phyloP scores from a whole-genome alignment of 1,140 invertebrate genomes.

The Sycobia sp. region DNA sequence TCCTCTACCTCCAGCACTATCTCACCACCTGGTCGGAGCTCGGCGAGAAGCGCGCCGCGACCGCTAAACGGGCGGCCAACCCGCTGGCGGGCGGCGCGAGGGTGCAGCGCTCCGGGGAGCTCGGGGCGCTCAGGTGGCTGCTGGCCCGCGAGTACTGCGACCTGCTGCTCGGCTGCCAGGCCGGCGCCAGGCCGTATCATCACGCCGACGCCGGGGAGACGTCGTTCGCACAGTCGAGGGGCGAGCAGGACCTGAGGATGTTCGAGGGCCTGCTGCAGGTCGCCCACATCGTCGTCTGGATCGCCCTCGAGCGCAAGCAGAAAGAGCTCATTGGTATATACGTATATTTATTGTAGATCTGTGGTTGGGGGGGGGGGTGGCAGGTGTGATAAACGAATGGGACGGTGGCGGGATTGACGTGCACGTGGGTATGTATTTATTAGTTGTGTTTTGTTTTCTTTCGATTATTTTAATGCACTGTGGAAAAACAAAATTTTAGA shows the following conservation, averaged over 20 bases:
- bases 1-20: slow-evolving; percentile 69
- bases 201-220: slow-evolving; percentile 64
- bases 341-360: too few species aligned
- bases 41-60: slow-evolving; percentile 60
- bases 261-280: slow-evolving; percentile 66
- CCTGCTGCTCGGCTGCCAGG: slow-evolving; percentile 62
- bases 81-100: slow-evolving; percentile 64
- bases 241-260: slow-evolving; percentile 66
- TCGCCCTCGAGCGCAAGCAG: slow-evolving; percentile 65
- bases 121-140: slow-evolving; percentile 65
- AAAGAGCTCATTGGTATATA: slow-evolving; percentile 64
- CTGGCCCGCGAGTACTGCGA: slow-evolving; percentile 67
- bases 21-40: slow-evolving; percentile 66
- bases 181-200: slow-evolving; percentile 62
- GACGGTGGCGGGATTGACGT: too few species aligned
- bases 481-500: too few species aligned
- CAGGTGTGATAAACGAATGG: too few species aligned
- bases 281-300: slow-evolving; percentile 68
- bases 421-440: too few species aligned
- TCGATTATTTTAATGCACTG: too few species aligned
- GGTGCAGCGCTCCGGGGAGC: slow-evolving; percentile 62
- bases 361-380: too few species aligned
- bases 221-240: slow-evolving; percentile 57
- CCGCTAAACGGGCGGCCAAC: slow-evolving; percentile 64
- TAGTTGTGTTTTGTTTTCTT: too few species aligned